Conservation (phyloP, 1,140 invertebrate genomes). For the Drosophila hydei region DNA sequence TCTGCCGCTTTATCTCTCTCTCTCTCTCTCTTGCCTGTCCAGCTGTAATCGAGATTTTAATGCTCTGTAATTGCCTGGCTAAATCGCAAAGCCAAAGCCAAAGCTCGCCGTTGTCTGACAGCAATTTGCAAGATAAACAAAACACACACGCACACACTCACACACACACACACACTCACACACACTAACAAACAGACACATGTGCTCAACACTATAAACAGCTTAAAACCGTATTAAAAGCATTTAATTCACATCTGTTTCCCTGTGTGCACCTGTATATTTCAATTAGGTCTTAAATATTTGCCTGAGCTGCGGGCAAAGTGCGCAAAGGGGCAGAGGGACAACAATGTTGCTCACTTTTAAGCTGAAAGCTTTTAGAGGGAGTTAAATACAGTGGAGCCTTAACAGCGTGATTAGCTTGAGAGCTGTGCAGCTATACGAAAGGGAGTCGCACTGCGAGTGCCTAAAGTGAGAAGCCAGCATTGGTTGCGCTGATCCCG, state of each 20-base stretch:
- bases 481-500: too few relatives aligned
- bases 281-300: conserved; percentile 50
- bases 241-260: conserved; percentile 12
- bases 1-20: background rate
- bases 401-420: background rate
- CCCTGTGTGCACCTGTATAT: conserved; percentile 3
- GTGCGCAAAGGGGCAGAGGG: background rate
- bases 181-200: conserved; percentile 6
- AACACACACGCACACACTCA: conserved; percentile 8
- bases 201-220: conserved; percentile 67
- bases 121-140: conserved; percentile 62
- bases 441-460: too few relatives aligned
- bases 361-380: background rate
- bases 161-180: conserved; percentile 15
- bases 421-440: too few relatives aligned
- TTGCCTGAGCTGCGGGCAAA: background rate
- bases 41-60: conserved; percentile 52
- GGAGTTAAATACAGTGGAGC: background rate
- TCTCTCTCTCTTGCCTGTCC: conserved; percentile 6
- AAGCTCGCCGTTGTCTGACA: conserved; percentile 34
- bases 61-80: conserved; percentile 47
- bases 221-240: conserved; percentile 53
- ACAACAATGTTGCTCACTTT: conserved; percentile 22
- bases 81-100: conserved; percentile 11
- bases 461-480: too few relatives aligned